Evolutionary conservation across 2,797 vertebrate genomes (phyloP).

Genomic region (Lutjanus campechanus): DNA sequence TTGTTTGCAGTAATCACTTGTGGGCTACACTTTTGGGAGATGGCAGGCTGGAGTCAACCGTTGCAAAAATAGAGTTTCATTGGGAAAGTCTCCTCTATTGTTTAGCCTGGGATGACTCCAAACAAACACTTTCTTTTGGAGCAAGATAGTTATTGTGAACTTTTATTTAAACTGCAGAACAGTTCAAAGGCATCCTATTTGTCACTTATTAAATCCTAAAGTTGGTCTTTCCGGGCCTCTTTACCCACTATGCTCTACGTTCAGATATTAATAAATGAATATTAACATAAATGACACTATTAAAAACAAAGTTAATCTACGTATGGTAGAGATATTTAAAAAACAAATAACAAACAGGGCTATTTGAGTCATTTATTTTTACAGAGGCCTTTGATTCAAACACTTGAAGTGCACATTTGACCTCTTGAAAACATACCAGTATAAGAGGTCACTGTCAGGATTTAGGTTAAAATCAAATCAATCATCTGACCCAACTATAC

Average conservation of each 20-base stretch:
- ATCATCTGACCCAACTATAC: background rate
- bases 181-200: conserved; percentile 35
- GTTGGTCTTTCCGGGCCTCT: conserved; percentile 1
- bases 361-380: background rate
- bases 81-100: conserved; percentile 42
- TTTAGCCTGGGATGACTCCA: conserved; percentile 54
- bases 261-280: background rate
- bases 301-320: background rate
- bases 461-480: background rate
- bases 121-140: conserved; percentile 37
- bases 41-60: conserved; percentile 29
- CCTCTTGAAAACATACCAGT: background rate
- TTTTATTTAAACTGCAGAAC: conserved; percentile 19
- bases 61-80: conserved; percentile 35
- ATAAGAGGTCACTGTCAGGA: background rate
- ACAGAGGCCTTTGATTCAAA: background rate
- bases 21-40: conserved; percentile 61
- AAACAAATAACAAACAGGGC: conserved; percentile 9
- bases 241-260: conserved; percentile 1
- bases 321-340: conserved; percentile 3
- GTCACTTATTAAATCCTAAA: conserved; percentile 4
- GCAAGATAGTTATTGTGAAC: conserved; percentile 1
- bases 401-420: background rate
- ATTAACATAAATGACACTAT: background rate
- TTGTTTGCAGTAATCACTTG: conserved; percentile 61